These are phyloP conservation scores for Sinodicranocentrus sp. DNA, from an alignment of 2,888 invertebrate species.

Conservation along the genomic window DNA sequence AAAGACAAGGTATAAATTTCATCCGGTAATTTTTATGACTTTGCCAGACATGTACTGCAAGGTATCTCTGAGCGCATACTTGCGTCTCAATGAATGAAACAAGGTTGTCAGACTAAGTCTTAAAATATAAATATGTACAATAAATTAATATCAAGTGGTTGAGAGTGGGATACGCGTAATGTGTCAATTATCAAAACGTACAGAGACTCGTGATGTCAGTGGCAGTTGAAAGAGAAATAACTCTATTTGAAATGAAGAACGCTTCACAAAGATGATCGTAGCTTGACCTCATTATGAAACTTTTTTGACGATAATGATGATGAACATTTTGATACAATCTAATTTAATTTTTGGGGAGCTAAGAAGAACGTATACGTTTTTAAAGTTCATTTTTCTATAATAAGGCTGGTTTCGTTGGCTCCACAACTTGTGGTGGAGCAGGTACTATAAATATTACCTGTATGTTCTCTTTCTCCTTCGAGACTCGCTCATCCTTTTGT, in stretches of 20 bases:
- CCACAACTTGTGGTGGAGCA: too few species aligned
- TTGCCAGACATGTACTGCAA: neutral
- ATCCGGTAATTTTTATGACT: conserved; percentile 39
- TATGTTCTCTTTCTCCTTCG: conserved; percentile 4
- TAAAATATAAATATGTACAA: conserved; percentile 1
- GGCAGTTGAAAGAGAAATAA: neutral
- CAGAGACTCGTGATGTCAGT: too few species aligned
- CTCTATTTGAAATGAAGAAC: neutral
- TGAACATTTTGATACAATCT: conserved; percentile 15
- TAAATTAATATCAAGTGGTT: neutral
- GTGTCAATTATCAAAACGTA: neutral
- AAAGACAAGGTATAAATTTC: conserved; percentile 23
- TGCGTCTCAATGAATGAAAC: conserved; percentile 1
- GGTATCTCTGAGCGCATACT: neutral
- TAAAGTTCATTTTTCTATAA: too few species aligned
- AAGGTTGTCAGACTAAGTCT: neutral
- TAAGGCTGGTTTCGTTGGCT: too few species aligned
- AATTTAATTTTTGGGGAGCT: conserved; percentile 26
- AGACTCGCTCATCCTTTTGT: conserved; percentile 38
- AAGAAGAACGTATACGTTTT: too few species aligned
- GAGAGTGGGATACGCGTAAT: neutral
- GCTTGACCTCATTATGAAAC: conserved; percentile 34
- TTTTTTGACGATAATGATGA: conserved; percentile 10
- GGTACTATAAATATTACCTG: too few species aligned
- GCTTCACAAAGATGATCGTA: neutral